Percentiles rank a stretch among this genome's conserved stretches.
Evolutionary conservation across 2,797 vertebrate species (phyloP).

Genomic region (Pelochelys cantorii): DNA sequence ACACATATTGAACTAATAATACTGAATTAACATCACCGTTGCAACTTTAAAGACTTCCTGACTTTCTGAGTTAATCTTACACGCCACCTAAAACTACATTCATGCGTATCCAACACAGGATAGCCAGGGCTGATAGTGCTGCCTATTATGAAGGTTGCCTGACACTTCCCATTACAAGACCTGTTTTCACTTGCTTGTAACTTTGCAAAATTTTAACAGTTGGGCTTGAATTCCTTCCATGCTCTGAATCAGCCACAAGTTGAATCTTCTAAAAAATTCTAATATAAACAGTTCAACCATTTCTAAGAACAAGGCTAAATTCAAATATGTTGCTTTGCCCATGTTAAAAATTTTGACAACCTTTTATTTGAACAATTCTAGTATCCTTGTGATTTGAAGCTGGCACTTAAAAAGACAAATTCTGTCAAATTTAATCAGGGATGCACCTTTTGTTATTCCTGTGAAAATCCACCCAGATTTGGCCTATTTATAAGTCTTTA

Average conservation of each 20-base stretch:
- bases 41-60: background rate
- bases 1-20: background rate
- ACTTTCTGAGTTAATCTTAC: background rate
- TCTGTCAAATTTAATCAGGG: background rate
- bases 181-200: too few relatives aligned
- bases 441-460: background rate
- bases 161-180: too few relatives aligned
- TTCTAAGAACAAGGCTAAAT: background rate
- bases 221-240: background rate
- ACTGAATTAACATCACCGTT: background rate
- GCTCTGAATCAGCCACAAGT: rapidly evolving
- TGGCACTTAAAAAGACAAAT: background rate
- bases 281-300: background rate
- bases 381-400: background rate
- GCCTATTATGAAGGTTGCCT: background rate
- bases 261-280: background rate
- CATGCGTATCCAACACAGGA: background rate
- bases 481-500: background rate
- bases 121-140: background rate
- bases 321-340: background rate
- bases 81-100: background rate
- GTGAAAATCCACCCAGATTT: background rate
- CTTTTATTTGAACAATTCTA: background rate
- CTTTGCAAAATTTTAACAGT: background rate
- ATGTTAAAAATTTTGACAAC: background rate